These are phyloP conservation scores for Lymantria monacha DNA, from an alignment of 2,888 invertebrate species.

Conservation along the genomic window DNA sequence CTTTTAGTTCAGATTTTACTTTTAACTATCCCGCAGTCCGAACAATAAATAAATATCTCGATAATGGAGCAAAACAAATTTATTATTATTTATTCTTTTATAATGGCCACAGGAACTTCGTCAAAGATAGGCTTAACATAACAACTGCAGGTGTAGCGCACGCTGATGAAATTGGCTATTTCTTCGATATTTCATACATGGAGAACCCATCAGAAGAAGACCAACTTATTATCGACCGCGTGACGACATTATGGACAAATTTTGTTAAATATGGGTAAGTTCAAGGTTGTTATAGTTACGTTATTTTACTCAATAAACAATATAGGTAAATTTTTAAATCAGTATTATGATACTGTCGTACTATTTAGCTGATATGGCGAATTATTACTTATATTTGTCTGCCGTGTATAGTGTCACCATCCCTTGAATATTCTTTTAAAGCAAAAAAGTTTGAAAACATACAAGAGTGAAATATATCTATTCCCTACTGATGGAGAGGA, in stretches of 20 bases:
- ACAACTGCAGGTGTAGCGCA: slow-evolving; percentile 40
- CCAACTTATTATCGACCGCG: slow-evolving; percentile 41
- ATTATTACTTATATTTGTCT: too few species aligned
- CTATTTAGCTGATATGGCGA: too few species aligned
- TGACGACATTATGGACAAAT: slow-evolving; percentile 52
- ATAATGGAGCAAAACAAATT: slow-evolving; percentile 34
- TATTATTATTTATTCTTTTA: slow-evolving; percentile 55
- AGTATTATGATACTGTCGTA: too few species aligned
- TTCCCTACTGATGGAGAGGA: too few species aligned
- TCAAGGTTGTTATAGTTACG: not conserved
- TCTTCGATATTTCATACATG: slow-evolving; percentile 43
- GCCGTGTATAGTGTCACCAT: too few species aligned
- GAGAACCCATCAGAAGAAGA: slow-evolving; percentile 35
- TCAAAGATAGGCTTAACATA: slow-evolving; percentile 36
- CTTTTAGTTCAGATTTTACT: slow-evolving; percentile 47
- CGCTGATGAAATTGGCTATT: slow-evolving; percentile 48
- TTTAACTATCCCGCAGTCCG: slow-evolving; percentile 40
- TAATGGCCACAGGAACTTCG: slow-evolving; percentile 48
- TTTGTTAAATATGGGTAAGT: slow-evolving; percentile 41
- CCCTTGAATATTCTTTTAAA: too few species aligned
- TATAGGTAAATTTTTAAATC: too few species aligned
- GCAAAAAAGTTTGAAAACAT: too few species aligned
- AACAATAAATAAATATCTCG: slow-evolving; percentile 41
- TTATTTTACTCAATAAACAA: too few species aligned
- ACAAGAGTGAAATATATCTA: too few species aligned